Percentiles rank a stretch among this genome's conserved stretches.
Evolutionary conservation across 2,113 vertebrate genomes (phyloP).

Genomic region (Apodemus speciosus): DNA sequence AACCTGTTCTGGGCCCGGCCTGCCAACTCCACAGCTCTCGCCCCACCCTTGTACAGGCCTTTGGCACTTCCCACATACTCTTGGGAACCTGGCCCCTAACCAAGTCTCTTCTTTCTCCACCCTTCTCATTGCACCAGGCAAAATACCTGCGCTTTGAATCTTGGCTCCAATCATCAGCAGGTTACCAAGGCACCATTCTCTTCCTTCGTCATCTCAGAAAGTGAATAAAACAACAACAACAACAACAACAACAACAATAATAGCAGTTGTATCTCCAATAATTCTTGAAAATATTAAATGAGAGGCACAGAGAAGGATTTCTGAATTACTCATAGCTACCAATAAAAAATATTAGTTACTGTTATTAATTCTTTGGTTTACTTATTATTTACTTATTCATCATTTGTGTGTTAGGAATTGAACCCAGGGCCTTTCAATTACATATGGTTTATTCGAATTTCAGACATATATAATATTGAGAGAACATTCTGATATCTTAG

Average conservation of each 20-base stretch:
- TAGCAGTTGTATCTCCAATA: background rate
- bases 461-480: background rate
- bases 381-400: background rate
- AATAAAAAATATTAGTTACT: background rate
- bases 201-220: background rate
- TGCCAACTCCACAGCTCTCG: background rate
- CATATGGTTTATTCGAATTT: background rate
- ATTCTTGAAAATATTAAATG: slow-evolving; percentile 14
- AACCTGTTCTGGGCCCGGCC: background rate
- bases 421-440: background rate
- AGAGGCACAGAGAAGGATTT: slow-evolving; percentile 23
- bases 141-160: background rate
- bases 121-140: background rate
- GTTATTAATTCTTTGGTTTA: background rate
- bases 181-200: background rate
- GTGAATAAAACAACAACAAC: background rate
- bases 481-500: background rate
- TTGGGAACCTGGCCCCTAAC: background rate
- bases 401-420: background rate
- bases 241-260: background rate
- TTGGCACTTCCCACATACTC: background rate
- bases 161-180: background rate
- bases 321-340: background rate
- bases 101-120: background rate
- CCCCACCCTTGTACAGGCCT: background rate